Conservation (phyloP, 2,888 invertebrate genomes). For the Cerastoderma edule region DNA sequence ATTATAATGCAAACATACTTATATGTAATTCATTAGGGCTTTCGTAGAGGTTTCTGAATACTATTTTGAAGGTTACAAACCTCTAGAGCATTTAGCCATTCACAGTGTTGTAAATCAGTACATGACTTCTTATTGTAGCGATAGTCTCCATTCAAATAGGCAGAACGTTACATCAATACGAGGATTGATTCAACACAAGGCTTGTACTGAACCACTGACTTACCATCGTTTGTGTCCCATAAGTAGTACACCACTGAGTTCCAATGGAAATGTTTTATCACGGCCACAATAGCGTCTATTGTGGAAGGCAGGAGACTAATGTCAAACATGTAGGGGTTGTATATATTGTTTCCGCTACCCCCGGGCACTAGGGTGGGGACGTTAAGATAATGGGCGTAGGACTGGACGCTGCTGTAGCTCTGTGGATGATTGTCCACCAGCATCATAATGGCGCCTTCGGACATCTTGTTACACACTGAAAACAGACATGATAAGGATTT, state of each 20-base stretch:
- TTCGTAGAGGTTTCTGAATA: no score
- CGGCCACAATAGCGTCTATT: constrained; percentile 97
- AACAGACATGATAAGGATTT: no score
- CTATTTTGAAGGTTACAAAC: no score
- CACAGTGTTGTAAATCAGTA: no score
- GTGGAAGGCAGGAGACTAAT: constrained; percentile 94
- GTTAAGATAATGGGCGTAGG: constrained; percentile 76
- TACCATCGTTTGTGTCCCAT: constrained; percentile 96
- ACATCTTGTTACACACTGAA: constrained; percentile 77
- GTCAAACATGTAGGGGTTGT: constrained; percentile 72
- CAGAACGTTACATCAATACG: no score
- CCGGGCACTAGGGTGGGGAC: constrained; percentile 78
- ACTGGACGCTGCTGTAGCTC: constrained; percentile 76
- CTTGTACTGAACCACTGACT: no score
- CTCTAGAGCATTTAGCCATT: no score
- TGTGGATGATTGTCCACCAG: constrained; percentile 72
- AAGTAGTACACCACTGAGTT: constrained; percentile 92
- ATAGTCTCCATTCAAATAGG: no score
- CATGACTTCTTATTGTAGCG: no score
- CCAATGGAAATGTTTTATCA: constrained; percentile 96
- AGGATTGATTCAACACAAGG: no score
- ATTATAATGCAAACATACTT: no score
- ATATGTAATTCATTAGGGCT: no score
- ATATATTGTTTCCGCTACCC: constrained; percentile 66
- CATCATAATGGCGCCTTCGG: constrained; percentile 74